Percentiles rank a stretch among this genome's conserved stretches.
Evolutionary conservation across 2,113 vertebrate genomes (phyloP).

Genomic region (Pica pica): DNA sequence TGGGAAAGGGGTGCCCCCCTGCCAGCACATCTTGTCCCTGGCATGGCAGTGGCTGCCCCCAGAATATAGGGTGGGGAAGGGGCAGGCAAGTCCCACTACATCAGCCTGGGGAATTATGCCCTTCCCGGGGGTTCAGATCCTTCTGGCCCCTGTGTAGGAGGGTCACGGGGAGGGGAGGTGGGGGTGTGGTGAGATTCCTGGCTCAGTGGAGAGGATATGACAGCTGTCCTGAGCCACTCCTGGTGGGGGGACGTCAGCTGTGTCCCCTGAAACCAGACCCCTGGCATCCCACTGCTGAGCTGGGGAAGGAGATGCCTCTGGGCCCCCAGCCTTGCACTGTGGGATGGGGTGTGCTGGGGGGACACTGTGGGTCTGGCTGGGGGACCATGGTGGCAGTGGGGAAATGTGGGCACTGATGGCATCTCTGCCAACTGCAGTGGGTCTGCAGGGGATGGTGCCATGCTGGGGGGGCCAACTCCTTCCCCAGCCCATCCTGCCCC

Average conservation of each 20-base stretch:
- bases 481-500: not conserved
- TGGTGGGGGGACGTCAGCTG: not conserved
- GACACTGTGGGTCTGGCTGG: not conserved
- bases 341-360: not conserved
- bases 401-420: not conserved
- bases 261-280: not conserved
- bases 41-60: not conserved
- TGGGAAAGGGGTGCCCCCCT: not conserved
- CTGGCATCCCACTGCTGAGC: not conserved
- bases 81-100: not conserved
- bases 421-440: not conserved
- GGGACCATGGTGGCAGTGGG: rapidly evolving
- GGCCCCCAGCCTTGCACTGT: rapidly evolving
- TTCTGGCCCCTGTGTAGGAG: not conserved
- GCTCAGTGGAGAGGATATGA: not conserved
- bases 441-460: not conserved
- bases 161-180: rapidly evolving
- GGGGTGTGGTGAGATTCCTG: not conserved
- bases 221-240: not conserved
- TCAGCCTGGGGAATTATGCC: not conserved
- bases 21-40: not conserved
- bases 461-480: not conserved
- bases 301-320: not conserved
- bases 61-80: not conserved
- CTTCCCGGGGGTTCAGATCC: not conserved